Base-by-base conservation (phyloP, 2,797 vertebrate species). In the Picus viridis region DNA sequence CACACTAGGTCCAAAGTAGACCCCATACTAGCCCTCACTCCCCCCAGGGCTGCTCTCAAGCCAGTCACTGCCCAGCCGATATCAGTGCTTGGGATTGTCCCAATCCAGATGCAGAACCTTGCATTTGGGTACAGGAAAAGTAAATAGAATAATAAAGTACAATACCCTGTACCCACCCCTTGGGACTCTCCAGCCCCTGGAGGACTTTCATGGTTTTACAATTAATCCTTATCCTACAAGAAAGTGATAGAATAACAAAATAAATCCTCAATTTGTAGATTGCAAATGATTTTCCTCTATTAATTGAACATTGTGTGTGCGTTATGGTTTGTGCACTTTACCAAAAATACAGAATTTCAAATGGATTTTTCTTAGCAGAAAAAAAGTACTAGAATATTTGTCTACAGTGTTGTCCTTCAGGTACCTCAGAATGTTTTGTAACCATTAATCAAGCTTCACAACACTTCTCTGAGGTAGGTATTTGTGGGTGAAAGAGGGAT, bases 191-290 rank as follows among this genome's bases (percentile, higher is more conserved):
- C 39, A 39, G 39, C 39, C 12, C 39, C 39, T 39, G 12, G 39
- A 39, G 39, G 39, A 39, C 39, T 39, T 39, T 39, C 12, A 39
- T 39, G 39, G 39, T 39, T 39, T 39, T 39, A 39, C 39, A 39
- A 39, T 39, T 39, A 39, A 39, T 39, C 39, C 41, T 43, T 16
- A 43, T 16, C 41, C 41, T 43, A 43, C 41, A 43, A 43, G 6
- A 43, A 43, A 94, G 58, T 73, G 77, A 63, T 57, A 78, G 36
- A 67, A 86, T 95, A 95, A 93, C 36, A 89, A 94, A 94, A 78
- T 43, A 84, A 23, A 51, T 80, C 59, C 62, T 91, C 83, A 94
- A 59, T 92, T 78, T 72, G 8, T 83, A 92, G 78, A 39, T 91
- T 93, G 84, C 7, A 56, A 89, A 53, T 84, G 39, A 57, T 63